A percentile compares a stretch with the other conserved stretches of the same genome.
Evolutionary conservation across 64 coral and sea anemone genomes (phyloP).

Genomic region (Actinia tenebrosa): DNA sequence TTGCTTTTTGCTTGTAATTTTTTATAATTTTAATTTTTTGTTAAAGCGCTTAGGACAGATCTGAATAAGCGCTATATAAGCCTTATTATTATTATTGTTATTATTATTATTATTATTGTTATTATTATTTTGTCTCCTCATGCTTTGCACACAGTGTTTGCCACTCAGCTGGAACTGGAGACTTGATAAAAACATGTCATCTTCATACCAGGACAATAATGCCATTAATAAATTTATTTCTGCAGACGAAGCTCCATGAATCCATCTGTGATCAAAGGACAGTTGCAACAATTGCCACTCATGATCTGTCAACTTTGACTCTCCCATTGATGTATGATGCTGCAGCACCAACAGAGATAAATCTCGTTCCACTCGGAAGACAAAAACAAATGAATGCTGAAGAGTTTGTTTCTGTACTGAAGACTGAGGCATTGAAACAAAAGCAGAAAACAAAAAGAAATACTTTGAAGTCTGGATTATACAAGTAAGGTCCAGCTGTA

Average conservation of each 20-base stretch:
- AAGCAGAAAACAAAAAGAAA: slow-evolving; percentile 92
- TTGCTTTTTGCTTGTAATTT: no score
- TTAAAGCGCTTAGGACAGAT: no score
- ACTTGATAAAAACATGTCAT: no score
- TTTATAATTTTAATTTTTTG: no score
- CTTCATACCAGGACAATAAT: not conserved
- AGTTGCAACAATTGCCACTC: slow-evolving; percentile 90
- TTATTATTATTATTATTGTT: no score
- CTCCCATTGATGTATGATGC: slow-evolving; percentile 84
- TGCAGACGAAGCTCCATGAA: slow-evolving; percentile 92
- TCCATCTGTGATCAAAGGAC: slow-evolving; percentile 80
- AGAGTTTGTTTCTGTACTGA: slow-evolving; percentile 68
- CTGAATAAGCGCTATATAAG: no score
- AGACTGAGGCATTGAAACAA: slow-evolving; percentile 81
- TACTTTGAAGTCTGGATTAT: slow-evolving; percentile 78
- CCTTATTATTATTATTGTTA: no score
- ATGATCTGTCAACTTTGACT: slow-evolving; percentile 45
- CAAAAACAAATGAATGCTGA: slow-evolving; percentile 67
- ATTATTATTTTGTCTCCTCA: no score
- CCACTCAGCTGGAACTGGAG: no score
- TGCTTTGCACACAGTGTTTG: no score
- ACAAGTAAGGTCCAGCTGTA: not conserved
- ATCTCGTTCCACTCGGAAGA: slow-evolving; percentile 65
- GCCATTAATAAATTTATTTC: not conserved
- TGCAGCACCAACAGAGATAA: slow-evolving; percentile 24